Evolutionary conservation across 2,113 vertebrate species (phyloP), one percentile per base, ranked within the genome.

Genomic region (Trogon surrucura): DNA sequence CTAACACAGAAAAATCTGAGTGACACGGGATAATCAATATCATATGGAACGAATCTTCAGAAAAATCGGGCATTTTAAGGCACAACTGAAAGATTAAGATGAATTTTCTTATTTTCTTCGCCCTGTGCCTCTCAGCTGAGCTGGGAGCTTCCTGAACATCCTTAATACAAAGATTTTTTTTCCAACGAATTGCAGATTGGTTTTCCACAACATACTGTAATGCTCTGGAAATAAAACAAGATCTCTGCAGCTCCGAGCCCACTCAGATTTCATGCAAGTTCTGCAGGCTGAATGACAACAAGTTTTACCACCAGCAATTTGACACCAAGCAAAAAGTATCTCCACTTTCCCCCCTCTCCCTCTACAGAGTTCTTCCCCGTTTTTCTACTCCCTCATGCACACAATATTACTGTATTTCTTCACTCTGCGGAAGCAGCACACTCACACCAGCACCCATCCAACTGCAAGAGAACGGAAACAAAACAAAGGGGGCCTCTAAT

Each of bases 21-120:
- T 93, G 82, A 78, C 67, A 53, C 2, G 11, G 38, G 51, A 90
- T 83, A 62, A 96, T 91, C 91, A 83, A 78, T 90, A 88, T 57
- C 82, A 80, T 27, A 53, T 50, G 60, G 67, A 95, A 86, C 57
- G 53, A 91, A 91, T 56, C 57, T 51, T 84, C 73, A 69, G 72
- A 96, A 81, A 60, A 67, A 84, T 51, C 45, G 61, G 61, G 47
- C 34, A 81, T 74, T 94, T 92, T 71, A 81, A 81, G 56, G 51
- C 30, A 92, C 56, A 91, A 44, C 34, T 85, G 48, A 77, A 91
- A 91, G 57, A 94, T 87, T 79, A 74, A 51, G 60, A 83, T 45
- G 6, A 79, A 45, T 69, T 75, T 61, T 89, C 25, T 29, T 81
- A 25, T 47, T 87, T 79, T 78, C 64, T 80, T 74, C 16, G 11